Evolutionary conservation across 2,888 invertebrate species (phyloP), one percentile per base, ranked within the genome.

Genomic region (Eretmocerus hayati): DNA sequence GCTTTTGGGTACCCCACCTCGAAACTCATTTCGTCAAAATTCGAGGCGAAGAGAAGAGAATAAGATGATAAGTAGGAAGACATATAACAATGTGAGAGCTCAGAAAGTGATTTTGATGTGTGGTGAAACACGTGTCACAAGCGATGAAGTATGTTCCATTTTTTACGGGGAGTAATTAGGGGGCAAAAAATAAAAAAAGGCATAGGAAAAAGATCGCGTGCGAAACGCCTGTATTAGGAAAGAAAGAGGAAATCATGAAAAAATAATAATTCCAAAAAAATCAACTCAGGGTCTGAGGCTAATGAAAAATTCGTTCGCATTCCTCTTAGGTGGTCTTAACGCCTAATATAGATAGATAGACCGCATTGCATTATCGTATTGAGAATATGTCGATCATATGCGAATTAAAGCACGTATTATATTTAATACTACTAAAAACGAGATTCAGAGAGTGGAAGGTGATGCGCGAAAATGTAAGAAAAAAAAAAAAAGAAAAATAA

Each of bases 291-390:
- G 41, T 45, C 51, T 44, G 50, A 58, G 58, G 56, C 60, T 56
- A 60, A 46, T 18, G 13, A 52, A 59, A 59, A 58, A 57, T 61
- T 59, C 58, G 55, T 59, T 60, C 57, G 59, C 60, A 56, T 60
- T 62, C 62, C 62, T 62, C 62, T 62, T 61, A 61, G n/a, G n/a
- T 61, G 62, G 62, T 64, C 62, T 62, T 59, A 60, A 61, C 59
- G 65, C 66, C 64, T 65, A 65, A 53, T 49, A 30, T 56, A 60
- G 60, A 63, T 66, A 66, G 63, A 65, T 66, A 66, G 64, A 63
- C 58, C 61, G 60, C 64, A 62, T 59, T 64, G 63, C 59, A 61
- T 57, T 61, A 58, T 57, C 46, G 41, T 53, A 47, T 49, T 59
- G 60, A 57, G 57, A 53, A 50, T 45, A 50, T 59, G 60, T 62